These are phyloP conservation scores for Chrysochloris asiatica DNA, from an alignment of 2,113 vertebrate genomes.

Conservation along the genomic window DNA sequence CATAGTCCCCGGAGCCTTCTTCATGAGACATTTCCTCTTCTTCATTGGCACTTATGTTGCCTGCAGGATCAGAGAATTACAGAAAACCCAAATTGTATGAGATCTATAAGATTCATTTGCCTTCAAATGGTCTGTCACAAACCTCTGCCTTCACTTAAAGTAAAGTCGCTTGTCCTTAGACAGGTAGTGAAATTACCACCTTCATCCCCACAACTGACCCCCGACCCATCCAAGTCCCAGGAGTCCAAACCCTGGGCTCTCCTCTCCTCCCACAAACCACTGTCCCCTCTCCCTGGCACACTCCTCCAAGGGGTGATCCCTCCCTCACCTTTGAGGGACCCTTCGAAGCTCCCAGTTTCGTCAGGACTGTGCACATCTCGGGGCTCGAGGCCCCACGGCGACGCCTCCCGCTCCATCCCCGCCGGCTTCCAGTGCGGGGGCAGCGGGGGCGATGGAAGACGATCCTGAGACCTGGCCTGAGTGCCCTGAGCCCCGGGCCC, in stretches of 20 bases:
- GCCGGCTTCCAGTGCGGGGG: slow-evolving; percentile 63
- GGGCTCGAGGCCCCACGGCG: slow-evolving; percentile 75
- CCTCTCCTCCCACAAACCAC: neutral
- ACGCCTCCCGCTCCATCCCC: slow-evolving; percentile 79
- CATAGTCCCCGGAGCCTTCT: slow-evolving; percentile 74
- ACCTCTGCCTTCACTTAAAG: neutral
- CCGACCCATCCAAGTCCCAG: neutral
- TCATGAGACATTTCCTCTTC: slow-evolving; percentile 75
- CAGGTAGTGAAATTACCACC: slow-evolving; percentile 66
- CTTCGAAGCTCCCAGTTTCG: slow-evolving; percentile 67
- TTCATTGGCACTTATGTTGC: slow-evolving; percentile 68
- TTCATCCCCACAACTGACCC: neutral
- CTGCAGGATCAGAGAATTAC: slow-evolving; percentile 77
- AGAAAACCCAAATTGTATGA: slow-evolving; percentile 64
- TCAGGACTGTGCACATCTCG: slow-evolving; percentile 64
- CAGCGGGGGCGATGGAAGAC: slow-evolving; percentile 44
- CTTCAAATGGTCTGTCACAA: neutral
- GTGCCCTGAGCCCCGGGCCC: slow-evolving; percentile 41
- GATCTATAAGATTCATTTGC: slow-evolving; percentile 49
- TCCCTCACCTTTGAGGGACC: slow-evolving; percentile 77
- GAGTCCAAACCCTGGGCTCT: neutral
- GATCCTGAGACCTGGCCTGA: slow-evolving; percentile 58
- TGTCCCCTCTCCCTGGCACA: neutral
- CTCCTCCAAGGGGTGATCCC: slow-evolving; percentile 4
- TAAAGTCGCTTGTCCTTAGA: slow-evolving; percentile 54